Base-by-base conservation (phyloP, 2,888 invertebrate genomes). In the Chymomyza procnemis region DNA sequence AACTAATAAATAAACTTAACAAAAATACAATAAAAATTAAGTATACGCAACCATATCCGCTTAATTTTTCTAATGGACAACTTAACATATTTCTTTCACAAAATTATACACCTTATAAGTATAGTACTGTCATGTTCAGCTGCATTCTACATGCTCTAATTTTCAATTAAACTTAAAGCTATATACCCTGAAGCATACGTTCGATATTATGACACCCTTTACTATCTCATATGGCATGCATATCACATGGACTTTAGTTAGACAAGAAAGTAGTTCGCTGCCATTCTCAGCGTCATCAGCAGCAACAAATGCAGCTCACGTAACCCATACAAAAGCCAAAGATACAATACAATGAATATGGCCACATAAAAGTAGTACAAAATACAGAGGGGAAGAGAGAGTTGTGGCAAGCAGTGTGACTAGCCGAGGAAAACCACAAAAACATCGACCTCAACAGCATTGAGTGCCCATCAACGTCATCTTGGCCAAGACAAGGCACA, bases 391-490 rank as follows among this genome's bases (percentile, higher is more conserved):
- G 52, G 52, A 52, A 50, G 8, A 4, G 52, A 52, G 18, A 16
- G 9, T 18, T 19, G 9, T 9, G 19, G 18, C 14, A 0, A 0
- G 26, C 6, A 26, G 26, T 6, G 34, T 12, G 12, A 2, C 2
- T 12, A 74, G 64, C 52, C 58, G 64, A 64, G 59, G 66, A 58
- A 64, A 58, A 61, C 67, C 59, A 61, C 65, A 58, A 69, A 75
- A 73, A 66, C 78, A 77, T 69, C 67, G 69, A 78, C 64, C 69
- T 70, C 72, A 66, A 72, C 64, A 67, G 61, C 84, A 74, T 73
- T 80, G 80, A 80, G 83, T 78, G 76, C 57, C 76, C 81, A 78
- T 83, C 79, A 83, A 76, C 73, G 81, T 76, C 81, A 82, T 77
- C 75, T 82, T 79, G 63, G 71, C 21, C 14, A 21, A 54, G 12